Base-by-base conservation (phyloP, 2,113 vertebrate species). In the Sitta europaea region DNA sequence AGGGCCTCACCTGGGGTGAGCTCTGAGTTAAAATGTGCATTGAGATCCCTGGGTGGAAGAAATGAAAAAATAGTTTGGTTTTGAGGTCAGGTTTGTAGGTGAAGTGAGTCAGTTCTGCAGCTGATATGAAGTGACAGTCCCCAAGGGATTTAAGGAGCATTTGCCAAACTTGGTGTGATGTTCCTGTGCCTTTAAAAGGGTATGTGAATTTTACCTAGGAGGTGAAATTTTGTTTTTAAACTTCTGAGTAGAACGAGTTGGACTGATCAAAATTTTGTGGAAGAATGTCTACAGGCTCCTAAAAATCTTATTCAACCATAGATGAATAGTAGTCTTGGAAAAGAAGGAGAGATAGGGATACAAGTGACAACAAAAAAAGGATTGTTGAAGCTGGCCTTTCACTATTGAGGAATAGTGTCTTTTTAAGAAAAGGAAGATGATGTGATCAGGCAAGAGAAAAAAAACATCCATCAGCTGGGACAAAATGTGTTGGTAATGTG, bases 41-140 rank as follows among this genome's bases (percentile, higher is more conserved):
- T 66, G 38, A 82, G 38, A 11, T 75, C 45, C 35, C 42, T 47
- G 53, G 76, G 51, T 33, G 14, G 35, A 67, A 67, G 40, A 83
- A 79, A 75, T 35, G 1, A 19, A 82, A 86, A 72, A 71, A 54
- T 2, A 55, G 12, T 36, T 70, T 55, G 20, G 7, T 72, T 88
- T 62, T 72, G 71, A 79, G 74, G 53, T 67, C 61, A 72, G 57
- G 25, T 88, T 78, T 92, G 66, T 35, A 83, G 74, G 29, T n/a
- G 43, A 90, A 79, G 6, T 42, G 47, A 63, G 57, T 74, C 55
- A 54, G 9, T 23, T 88, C 40, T 20, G 33, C 61, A 72, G 57
- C 20, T 92, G 79, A 38, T 72, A 58, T 14, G 50, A 86, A 62
- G 27, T 70, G 42, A 40, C 11, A 36, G 55, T 40, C 14, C 51